Evolutionary conservation across 2,888 invertebrate genomes (phyloP).

Genomic region (Stenotaenia linearis): DNA sequence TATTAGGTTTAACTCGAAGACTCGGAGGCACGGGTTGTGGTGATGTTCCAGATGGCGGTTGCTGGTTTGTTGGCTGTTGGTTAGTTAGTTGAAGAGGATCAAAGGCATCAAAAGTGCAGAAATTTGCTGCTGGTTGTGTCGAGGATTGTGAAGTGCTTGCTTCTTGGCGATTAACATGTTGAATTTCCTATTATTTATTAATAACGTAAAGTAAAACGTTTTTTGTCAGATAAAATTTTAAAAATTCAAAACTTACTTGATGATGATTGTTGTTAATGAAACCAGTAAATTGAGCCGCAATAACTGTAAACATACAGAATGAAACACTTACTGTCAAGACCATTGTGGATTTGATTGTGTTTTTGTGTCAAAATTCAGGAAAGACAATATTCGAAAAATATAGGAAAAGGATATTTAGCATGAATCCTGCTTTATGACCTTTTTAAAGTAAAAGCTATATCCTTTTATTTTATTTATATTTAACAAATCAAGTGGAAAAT

Average conservation of each 20-base stretch:
- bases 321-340: not conserved
- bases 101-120: not conserved
- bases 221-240: too few species aligned
- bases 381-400: not conserved
- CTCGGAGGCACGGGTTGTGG: not conserved
- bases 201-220: too few species aligned
- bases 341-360: not conserved
- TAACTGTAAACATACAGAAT: not conserved
- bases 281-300: not conserved
- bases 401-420: conserved; percentile 17
- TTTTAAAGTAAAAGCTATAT: not conserved
- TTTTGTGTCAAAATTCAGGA: not conserved
- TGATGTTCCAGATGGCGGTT: not conserved
- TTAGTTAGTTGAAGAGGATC: not conserved
- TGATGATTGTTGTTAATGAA: not conserved
- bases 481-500: conserved; percentile 1
- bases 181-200: not conserved
- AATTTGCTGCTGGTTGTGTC: not conserved
- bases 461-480: conserved; percentile 3
- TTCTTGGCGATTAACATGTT: not conserved
- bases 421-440: conserved; percentile 6
- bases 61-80: not conserved
- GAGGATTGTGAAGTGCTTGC: not conserved
- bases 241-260: too few species aligned
- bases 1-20: not conserved